phyloP scores from a whole-genome alignment of 2,888 invertebrate species.

The Macroteleia sp. region DNA sequence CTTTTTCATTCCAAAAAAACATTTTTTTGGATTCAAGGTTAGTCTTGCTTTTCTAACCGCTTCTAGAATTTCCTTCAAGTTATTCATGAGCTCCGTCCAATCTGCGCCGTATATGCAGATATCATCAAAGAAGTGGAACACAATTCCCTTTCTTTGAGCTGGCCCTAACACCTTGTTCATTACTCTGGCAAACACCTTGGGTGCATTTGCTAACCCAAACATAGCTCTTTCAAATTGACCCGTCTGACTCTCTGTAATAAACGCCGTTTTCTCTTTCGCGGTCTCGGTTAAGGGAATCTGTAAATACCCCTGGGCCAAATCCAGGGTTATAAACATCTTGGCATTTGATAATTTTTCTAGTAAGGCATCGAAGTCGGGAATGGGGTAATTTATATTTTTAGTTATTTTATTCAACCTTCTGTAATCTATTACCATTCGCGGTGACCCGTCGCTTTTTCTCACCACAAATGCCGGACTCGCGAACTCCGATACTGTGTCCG shows the following conservation, averaged over 20 bases:
- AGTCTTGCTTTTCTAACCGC: neutral
- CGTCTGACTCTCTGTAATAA: neutral
- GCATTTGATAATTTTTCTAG: neutral
- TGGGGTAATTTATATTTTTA: neutral
- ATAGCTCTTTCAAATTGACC: neutral
- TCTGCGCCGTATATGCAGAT: slow-evolving; percentile 8
- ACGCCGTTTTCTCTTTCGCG: neutral
- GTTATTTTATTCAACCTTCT: neutral
- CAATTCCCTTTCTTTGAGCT: neutral
- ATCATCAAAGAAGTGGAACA: neutral
- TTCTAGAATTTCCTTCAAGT: slow-evolving; percentile 2
- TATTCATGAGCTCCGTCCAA: slow-evolving; percentile 10
- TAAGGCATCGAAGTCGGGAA: neutral
- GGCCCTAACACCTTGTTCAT: slow-evolving; percentile 16
- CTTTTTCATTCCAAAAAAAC: slow-evolving; percentile 4
- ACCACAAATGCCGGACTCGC: slow-evolving; percentile 15
- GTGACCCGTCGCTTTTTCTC: slow-evolving; percentile 8
- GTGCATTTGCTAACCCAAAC: neutral
- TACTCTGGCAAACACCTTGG: neutral
- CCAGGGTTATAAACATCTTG: neutral
- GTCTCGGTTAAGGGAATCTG: neutral
- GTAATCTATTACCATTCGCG: slow-evolving; percentile 13
- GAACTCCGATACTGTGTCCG: slow-evolving; percentile 6
- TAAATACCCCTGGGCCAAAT: neutral
- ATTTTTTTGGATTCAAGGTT: slow-evolving; percentile 18